Evolutionary conservation across 2,888 invertebrate species (phyloP).

Genomic region (Pterostichus madidus): DNA sequence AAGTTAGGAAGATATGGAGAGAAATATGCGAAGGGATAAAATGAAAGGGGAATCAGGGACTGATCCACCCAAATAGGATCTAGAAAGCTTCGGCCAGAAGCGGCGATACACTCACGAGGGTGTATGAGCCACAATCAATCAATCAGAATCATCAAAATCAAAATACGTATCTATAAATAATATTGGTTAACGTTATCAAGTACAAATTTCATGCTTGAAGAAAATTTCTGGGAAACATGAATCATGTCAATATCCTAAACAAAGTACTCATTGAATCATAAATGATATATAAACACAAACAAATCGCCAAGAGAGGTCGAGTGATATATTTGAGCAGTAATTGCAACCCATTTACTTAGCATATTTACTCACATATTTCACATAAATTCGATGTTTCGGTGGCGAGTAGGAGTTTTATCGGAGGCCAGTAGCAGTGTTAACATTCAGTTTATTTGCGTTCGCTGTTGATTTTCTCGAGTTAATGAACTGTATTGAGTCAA

Average conservation of each 20-base stretch:
- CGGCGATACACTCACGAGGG: too few relatives aligned
- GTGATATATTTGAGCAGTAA: conserved; percentile 42
- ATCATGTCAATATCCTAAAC: conserved; percentile 21
- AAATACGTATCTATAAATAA: background rate
- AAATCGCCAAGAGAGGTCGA: conserved; percentile 23
- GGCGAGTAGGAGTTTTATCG: conserved; percentile 35
- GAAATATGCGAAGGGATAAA: too few relatives aligned
- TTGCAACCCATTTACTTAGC: conserved; percentile 41
- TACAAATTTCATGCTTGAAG: background rate
- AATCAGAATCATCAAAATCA: too few relatives aligned
- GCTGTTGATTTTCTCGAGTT: conserved; percentile 52
- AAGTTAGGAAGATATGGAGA: too few relatives aligned
- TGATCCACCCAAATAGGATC: too few relatives aligned
- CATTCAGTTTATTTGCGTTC: conserved; percentile 26
- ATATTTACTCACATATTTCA: conserved; percentile 37
- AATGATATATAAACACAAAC: conserved; percentile 33
- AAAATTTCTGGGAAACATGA: conserved; percentile 11
- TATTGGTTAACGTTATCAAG: background rate
- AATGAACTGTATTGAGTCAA: conserved; percentile 55
- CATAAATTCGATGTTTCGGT: conserved; percentile 41
- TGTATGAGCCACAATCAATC: too few relatives aligned
- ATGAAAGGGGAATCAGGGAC: too few relatives aligned
- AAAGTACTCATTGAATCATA: conserved; percentile 23
- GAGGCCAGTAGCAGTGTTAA: background rate
- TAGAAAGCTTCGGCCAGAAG: too few relatives aligned